Evolutionary conservation across 2,888 invertebrate genomes (phyloP), one percentile per base, ranked within the genome.

Genomic region (Tetropium fuscum): DNA sequence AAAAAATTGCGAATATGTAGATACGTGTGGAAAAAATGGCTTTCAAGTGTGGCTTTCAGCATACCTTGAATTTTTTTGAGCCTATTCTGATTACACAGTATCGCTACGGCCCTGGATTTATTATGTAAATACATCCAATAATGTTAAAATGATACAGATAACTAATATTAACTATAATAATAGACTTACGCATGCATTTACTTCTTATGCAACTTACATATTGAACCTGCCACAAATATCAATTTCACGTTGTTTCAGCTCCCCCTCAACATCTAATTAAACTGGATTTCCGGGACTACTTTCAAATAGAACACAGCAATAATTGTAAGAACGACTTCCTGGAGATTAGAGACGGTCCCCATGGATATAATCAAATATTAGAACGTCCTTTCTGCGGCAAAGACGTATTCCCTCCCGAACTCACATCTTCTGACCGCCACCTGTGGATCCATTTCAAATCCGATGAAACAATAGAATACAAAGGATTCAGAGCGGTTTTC

Each of bases 401-500:
- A 51, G 83, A 85, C 53, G 91, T 89, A 74, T 92, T 90, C 75
- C 93, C 93, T 18, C 88, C 88, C 11, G 86, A 88, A 78, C 87
- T 94, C 70, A 87, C 87, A 53, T 92, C 92, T 13, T 86, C 87
- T 59, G 89, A 90, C 66, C 83, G 91, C 40, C 88, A 88, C 80
- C 85, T 94, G 57, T 94, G 93, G 93, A 83, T 93, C 56, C 85
- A 88, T 63, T 94, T 94, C 82, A 86, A 86, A 69, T 91, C 93
- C 5, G 94, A 94, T 76, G 91, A 91, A 71, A 90, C 88, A 73
- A 91, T 94, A 70, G 90, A 93, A 80, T 90, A 90, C 75, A 83
- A 82, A 20, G 94, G 94, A 1, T 94, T 94, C 81, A 86, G 87
- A 70, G 93, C 92, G 0, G 88, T 92, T 15, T 94, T 90, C 81